phyloP scores from a whole-genome alignment of 2,113 vertebrate species.

The Pimephales promelas region DNA sequence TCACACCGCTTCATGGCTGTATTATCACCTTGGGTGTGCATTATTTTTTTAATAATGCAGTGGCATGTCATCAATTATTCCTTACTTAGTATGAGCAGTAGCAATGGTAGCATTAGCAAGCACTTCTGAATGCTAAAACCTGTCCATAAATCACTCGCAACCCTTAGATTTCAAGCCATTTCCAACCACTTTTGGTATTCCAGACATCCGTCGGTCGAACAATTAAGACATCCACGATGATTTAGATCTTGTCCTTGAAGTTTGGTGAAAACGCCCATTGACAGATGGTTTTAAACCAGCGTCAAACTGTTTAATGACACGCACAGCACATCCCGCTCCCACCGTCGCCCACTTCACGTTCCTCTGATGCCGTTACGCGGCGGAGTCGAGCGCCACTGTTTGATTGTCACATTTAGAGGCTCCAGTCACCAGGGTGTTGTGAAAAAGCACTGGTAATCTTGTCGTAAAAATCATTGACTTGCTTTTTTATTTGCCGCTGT shows the following conservation, averaged over 20 bases:
- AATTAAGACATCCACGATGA: conserved; percentile 37
- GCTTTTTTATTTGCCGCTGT: conserved; percentile 73
- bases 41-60: no score
- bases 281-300: conserved; percentile 53
- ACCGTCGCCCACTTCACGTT: conserved; percentile 10
- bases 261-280: conserved; percentile 26
- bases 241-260: conserved; percentile 44
- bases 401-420: conserved; percentile 75
- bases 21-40: no score
- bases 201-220: neutral
- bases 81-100: no score
- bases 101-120: neutral
- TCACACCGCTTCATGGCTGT: no score
- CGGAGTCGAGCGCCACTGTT: conserved; percentile 10
- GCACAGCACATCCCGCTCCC: neutral
- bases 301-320: conserved; percentile 49
- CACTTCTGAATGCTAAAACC: neutral
- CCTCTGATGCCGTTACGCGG: neutral
- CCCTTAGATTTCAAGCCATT: neutral
- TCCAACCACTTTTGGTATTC: conserved; percentile 14
- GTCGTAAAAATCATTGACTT: conserved; percentile 73
- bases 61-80: no score
- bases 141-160: neutral
- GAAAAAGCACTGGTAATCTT: conserved; percentile 72
- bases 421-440: conserved; percentile 67